These are phyloP conservation scores for Chroicocephalus ridibundus DNA, from an alignment of 2,113 vertebrate genomes.

Conservation along the genomic window DNA sequence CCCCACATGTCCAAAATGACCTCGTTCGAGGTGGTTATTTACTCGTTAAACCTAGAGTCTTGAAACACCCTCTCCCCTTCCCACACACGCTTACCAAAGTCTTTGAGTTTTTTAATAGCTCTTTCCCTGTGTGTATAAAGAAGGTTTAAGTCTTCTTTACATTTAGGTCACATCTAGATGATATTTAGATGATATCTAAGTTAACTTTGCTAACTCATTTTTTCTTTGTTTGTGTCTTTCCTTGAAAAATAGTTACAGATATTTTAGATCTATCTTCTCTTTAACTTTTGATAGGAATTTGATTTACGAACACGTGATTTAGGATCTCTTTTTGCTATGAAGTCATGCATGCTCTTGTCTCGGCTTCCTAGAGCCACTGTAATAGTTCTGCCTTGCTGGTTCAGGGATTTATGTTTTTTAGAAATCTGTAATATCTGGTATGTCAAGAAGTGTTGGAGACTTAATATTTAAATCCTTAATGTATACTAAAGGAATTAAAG, in stretches of 20 bases:
- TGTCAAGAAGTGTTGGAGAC: not conserved
- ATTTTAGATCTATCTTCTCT: not conserved
- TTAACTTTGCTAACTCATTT: not conserved
- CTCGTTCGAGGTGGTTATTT: not conserved
- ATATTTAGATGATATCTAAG: not conserved
- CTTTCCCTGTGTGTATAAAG: not conserved
- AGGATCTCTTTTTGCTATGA: not conserved
- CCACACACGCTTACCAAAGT: no score
- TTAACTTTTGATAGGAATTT: not conserved
- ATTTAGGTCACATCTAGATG: not conserved
- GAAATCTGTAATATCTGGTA: not conserved
- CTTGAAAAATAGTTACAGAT: not conserved
- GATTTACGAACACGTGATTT: not conserved
- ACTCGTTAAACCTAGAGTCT: not conserved
- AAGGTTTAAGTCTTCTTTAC: not conserved
- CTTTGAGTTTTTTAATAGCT: not conserved
- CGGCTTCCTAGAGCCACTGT: not conserved
- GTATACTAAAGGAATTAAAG: not conserved
- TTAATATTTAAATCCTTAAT: not conserved
- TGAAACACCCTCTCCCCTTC: not conserved
- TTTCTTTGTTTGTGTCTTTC: not conserved
- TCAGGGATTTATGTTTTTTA: not conserved
- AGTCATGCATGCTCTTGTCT: not conserved
- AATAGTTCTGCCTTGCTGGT: not conserved
- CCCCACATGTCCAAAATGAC: fast-evolving